Conservation (phyloP, 2,797 vertebrate genomes). For the Eptatretus atami region DNA sequence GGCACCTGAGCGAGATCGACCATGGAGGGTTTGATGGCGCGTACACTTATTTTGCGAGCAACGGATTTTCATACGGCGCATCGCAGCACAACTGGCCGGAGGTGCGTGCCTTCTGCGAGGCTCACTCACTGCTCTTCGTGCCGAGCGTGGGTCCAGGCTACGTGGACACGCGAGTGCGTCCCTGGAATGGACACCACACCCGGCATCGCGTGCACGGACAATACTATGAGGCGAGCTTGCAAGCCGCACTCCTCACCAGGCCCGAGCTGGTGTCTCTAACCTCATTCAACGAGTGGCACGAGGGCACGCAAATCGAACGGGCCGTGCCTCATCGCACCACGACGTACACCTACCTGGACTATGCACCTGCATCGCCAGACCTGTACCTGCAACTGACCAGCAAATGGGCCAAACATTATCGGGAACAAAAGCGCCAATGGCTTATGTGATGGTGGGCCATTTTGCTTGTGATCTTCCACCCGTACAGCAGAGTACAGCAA, state of each 20-base stretch:
- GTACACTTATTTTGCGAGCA: conserved; percentile 58
- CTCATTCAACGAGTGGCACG: conserved; percentile 58
- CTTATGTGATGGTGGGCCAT: conserved; percentile 19
- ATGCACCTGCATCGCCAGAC: conserved; percentile 27
- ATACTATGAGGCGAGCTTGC: conserved; percentile 43
- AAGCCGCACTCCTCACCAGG: conserved; percentile 29
- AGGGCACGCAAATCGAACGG: conserved; percentile 48
- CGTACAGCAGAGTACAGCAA: too few relatives aligned
- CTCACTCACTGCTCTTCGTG: conserved; percentile 39
- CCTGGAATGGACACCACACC: conserved; percentile 62
- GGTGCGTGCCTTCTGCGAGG: conserved; percentile 38
- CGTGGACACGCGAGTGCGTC: conserved; percentile 36
- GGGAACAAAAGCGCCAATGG: conserved; percentile 48
- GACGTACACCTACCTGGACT: conserved; percentile 34
- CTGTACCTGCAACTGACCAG: conserved; percentile 38
- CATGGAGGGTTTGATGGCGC: conserved; percentile 37
- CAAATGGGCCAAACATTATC: conserved; percentile 40
- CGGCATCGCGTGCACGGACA: conserved; percentile 51
- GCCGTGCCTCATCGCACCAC: conserved; percentile 34
- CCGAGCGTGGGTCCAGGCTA: conserved; percentile 49
- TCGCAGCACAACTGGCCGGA: conserved; percentile 49
- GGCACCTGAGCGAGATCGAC: conserved; percentile 39
- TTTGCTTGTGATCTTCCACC: too few relatives aligned
- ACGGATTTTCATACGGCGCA: conserved; percentile 47
- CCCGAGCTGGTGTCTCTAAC: conserved; percentile 39